Percentiles rank a stretch among this genome's conserved stretches.
These are phyloP conservation scores for Chirona hameri DNA, from an alignment of 2,888 invertebrate species.

Conservation along the genomic window DNA sequence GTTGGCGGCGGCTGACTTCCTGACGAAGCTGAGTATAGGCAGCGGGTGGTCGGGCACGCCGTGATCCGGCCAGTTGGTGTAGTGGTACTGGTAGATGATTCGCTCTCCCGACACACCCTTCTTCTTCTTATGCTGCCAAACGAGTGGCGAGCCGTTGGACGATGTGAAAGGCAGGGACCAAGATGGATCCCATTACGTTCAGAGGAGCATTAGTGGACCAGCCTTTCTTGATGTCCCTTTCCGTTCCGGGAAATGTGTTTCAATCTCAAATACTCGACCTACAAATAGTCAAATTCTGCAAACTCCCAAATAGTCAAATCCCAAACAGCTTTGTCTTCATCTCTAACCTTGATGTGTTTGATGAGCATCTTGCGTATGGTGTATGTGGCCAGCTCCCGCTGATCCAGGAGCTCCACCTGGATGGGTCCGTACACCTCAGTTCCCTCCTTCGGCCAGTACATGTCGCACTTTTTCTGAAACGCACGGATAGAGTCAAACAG, in stretches of 20 bases:
- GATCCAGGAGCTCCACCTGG: slow-evolving; percentile 80
- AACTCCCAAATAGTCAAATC: too few relatives aligned
- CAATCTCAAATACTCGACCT: too few relatives aligned
- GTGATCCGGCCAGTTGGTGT: slow-evolving; percentile 54
- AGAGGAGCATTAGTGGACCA: too few relatives aligned
- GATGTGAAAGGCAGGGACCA: too few relatives aligned
- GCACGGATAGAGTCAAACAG: too few relatives aligned
- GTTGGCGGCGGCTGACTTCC: slow-evolving; percentile 48
- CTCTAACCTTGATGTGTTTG: slow-evolving; percentile 40
- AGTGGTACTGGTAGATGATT: slow-evolving; percentile 52
- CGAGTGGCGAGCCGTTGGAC: too few relatives aligned
- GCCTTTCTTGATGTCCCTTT: too few relatives aligned
- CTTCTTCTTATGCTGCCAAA: slow-evolving; percentile 28
- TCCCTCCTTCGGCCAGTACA: slow-evolving; percentile 97
- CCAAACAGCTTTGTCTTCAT: not conserved
- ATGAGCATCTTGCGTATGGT: slow-evolving; percentile 63
- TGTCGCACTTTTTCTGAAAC: slow-evolving; percentile 84
- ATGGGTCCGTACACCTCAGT: slow-evolving; percentile 82
- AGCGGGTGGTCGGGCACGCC: slow-evolving; percentile 49
- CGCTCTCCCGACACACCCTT: slow-evolving; percentile 44
- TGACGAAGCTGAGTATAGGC: slow-evolving; percentile 51
- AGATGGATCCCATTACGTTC: too few relatives aligned
- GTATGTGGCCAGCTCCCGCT: slow-evolving; percentile 89
- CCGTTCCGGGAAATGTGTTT: too few relatives aligned
- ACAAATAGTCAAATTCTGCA: too few relatives aligned